phyloP scores from a whole-genome alignment of 2,113 vertebrate species.

The Gulo gulo region DNA sequence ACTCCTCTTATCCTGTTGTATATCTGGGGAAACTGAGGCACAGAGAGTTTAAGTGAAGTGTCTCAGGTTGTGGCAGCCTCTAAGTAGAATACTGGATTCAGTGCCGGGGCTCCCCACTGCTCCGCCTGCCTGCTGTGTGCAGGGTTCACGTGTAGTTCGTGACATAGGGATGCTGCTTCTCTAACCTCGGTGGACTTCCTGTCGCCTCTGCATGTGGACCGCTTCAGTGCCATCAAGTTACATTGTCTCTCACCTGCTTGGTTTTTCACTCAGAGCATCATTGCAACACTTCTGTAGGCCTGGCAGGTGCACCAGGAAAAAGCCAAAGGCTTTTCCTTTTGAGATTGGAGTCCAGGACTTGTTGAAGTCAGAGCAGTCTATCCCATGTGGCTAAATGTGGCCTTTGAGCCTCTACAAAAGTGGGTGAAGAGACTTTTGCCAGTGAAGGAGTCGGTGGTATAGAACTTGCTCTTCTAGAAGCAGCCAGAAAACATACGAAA shows the following conservation, averaged over 20 bases:
- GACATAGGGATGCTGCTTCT: background rate
- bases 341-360: background rate
- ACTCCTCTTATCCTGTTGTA: background rate
- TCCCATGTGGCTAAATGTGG: background rate
- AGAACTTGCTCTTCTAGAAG: background rate
- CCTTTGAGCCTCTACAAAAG: background rate
- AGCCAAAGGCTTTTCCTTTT: conserved; percentile 10
- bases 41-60: background rate
- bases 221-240: background rate
- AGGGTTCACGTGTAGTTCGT: rapidly evolving
- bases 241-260: background rate
- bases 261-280: background rate
- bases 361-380: background rate
- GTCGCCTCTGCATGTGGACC: background rate
- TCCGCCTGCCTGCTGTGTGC: background rate
- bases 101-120: background rate
- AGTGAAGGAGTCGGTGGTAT: background rate
- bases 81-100: background rate
- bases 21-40: background rate
- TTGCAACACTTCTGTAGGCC: background rate
- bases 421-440: background rate
- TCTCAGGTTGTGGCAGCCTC: background rate
- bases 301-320: background rate
- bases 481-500: background rate
- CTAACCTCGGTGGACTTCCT: background rate